These are phyloP conservation scores for Tadarida brasiliensis DNA, from an alignment of 2,797 vertebrate species.

Conservation along the genomic window DNA sequence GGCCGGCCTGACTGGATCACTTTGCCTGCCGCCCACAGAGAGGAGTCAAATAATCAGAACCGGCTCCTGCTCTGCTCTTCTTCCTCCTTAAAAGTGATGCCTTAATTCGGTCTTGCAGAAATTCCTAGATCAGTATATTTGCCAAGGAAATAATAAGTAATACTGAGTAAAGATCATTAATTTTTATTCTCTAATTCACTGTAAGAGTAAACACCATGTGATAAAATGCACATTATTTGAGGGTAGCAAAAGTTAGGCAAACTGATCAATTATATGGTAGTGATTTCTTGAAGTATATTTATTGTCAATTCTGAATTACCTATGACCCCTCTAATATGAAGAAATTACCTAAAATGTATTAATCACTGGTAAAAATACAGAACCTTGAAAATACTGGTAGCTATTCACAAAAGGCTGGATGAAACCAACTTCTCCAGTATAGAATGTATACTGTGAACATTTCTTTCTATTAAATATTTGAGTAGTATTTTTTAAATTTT, in stretches of 20 bases:
- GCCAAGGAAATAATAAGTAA: background rate
- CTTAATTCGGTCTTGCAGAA: constrained; percentile 9
- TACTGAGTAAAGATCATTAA: background rate
- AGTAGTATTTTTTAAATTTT: constrained; percentile 2
- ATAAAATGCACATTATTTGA: background rate
- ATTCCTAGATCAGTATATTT: background rate
- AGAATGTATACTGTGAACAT: background rate
- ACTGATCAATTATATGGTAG: background rate
- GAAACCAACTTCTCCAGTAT: background rate
- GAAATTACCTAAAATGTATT: background rate
- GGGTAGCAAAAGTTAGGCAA: background rate
- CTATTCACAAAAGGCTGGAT: background rate
- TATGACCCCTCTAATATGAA: background rate
- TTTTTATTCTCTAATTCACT: background rate
- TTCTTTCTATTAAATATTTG: constrained; percentile 44
- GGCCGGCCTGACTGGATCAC: background rate
- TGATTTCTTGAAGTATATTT: constrained; percentile 2
- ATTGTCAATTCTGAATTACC: background rate
- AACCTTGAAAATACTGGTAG: background rate
- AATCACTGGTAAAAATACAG: background rate
- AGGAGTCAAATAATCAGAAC: background rate
- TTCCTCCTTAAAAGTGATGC: background rate
- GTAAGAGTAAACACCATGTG: background rate
- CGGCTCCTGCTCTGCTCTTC: background rate
- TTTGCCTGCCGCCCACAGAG: background rate